Percentiles rank a stretch among this genome's conserved stretches.
These are phyloP conservation scores for Rhizomys pruinosus DNA, from an alignment of 2,113 vertebrate species.

Conservation along the genomic window DNA sequence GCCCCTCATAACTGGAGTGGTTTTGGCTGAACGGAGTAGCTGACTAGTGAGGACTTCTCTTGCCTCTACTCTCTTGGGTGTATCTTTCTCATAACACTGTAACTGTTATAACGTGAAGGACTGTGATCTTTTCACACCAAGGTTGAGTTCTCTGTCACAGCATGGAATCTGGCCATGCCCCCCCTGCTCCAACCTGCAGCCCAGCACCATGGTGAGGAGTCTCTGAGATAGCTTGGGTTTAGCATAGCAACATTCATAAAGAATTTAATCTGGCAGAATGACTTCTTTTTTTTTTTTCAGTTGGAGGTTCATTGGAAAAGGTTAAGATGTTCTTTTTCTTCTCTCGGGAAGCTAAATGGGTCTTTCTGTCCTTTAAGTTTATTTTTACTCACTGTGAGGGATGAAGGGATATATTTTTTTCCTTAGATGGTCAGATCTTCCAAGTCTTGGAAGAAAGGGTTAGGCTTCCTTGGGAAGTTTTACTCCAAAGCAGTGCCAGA, in stretches of 20 bases:
- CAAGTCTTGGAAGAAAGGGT: background rate
- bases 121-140: background rate
- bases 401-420: background rate
- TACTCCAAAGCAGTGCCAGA: no score
- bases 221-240: background rate
- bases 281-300: slow-evolving; percentile 18
- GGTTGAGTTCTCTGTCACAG: background rate
- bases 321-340: background rate
- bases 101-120: background rate
- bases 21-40: background rate
- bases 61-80: background rate
- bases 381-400: background rate
- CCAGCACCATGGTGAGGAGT: background rate
- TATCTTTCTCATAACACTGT: background rate
- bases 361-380: background rate
- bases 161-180: background rate
- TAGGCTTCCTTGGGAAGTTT: background rate
- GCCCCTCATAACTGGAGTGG: background rate
- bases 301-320: slow-evolving; percentile 22
- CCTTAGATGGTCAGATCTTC: background rate
- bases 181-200: background rate
- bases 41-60: background rate
- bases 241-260: background rate
- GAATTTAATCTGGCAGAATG: background rate
- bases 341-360: background rate